Evolutionary conservation across 1,140 invertebrate genomes (phyloP).

Genomic region (Pseudomyrmex sp.): DNA sequence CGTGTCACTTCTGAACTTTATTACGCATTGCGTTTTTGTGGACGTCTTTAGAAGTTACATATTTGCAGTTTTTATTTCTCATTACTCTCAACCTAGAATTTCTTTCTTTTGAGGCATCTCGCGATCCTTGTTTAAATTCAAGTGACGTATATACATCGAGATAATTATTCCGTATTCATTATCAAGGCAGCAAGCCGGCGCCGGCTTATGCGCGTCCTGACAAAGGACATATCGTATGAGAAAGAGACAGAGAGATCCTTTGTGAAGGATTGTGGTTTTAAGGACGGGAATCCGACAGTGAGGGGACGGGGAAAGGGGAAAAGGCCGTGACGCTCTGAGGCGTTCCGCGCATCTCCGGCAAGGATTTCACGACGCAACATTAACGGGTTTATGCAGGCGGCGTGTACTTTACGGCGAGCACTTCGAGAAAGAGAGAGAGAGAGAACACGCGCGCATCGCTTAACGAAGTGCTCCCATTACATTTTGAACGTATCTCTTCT

Average conservation of each 20-base stretch:
- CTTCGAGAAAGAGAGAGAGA: neutral
- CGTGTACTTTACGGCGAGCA: conserved; percentile 4
- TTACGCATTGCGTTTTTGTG: no score
- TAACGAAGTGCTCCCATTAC: conserved; percentile 60
- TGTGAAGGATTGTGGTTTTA: neutral
- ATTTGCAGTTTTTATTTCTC: no score
- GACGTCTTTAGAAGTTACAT: no score
- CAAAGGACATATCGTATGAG: neutral
- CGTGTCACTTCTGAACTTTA: no score
- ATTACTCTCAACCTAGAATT: neutral
- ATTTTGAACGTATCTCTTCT: conserved; percentile 33
- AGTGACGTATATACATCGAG: neutral
- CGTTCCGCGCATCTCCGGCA: conserved; percentile 55
- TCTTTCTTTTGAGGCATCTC: neutral
- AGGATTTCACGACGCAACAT: conserved; percentile 42
- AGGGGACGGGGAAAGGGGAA: no score
- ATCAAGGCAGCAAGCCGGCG: neutral
- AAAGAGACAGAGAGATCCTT: conserved; percentile 5
- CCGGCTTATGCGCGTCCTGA: neutral
- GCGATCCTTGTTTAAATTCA: neutral
- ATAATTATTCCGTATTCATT: neutral
- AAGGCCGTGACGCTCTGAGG: conserved; percentile 16
- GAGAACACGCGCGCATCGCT: neutral
- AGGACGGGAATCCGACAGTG: neutral
- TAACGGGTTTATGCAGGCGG: conserved; percentile 38